Evolutionary conservation across 2,113 vertebrate species (phyloP).

Genomic region (Pampusana beccarii): DNA sequence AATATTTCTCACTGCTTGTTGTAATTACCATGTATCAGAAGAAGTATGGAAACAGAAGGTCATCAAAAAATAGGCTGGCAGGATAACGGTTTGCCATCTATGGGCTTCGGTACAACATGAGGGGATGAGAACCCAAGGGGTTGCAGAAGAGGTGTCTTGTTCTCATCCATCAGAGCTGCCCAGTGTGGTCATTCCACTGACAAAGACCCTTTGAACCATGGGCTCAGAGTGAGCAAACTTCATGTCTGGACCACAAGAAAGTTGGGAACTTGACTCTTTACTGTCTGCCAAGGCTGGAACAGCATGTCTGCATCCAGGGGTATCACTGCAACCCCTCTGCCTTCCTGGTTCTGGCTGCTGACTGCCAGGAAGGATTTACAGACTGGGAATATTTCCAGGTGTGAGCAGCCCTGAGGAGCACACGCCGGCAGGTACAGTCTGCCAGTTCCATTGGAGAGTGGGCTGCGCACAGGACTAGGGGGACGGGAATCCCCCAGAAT

Average conservation of each 20-base stretch:
- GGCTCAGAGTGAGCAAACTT: neutral
- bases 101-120: neutral
- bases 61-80: neutral
- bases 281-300: neutral
- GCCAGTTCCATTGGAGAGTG: neutral
- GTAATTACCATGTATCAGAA: neutral
- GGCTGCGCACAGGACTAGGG: neutral
- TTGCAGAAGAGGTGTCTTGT: fast-evolving
- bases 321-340: no score
- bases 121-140: neutral
- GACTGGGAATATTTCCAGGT: fast-evolving
- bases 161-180: neutral
- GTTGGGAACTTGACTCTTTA: neutral
- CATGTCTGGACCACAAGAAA: neutral
- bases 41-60: neutral
- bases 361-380: neutral
- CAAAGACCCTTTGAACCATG: fast-evolving
- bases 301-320: neutral
- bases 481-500: neutral
- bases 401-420: neutral
- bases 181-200: neutral
- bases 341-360: neutral
- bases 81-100: neutral
- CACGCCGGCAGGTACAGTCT: neutral
- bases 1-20: neutral